A percentile compares a stretch with the other conserved stretches of the same genome.
phyloP scores from a whole-genome alignment of 64 coral and sea anemone species.

The Dendrophyllia cribrosa region DNA sequence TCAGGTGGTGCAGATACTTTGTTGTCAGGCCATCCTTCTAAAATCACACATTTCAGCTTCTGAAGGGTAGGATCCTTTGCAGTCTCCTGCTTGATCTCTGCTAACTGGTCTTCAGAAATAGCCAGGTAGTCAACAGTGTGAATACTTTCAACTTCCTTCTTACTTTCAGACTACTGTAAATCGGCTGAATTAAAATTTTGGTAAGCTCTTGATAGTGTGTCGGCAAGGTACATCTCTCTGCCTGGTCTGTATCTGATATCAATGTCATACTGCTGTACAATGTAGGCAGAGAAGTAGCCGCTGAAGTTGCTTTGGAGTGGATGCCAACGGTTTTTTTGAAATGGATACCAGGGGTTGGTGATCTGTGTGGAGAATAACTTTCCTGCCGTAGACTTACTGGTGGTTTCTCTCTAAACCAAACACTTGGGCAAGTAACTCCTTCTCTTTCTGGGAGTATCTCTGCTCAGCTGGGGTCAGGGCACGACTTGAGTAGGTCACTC shows the following conservation, averaged over 20 bases:
- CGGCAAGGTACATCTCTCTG: conserved; percentile 5
- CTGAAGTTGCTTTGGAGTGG: conserved; percentile 23
- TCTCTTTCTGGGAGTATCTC: conserved; percentile 42
- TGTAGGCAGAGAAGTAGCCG: conserved; percentile 19
- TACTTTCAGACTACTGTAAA: neutral
- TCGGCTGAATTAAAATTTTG: neutral
- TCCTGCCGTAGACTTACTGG: conserved; percentile 27
- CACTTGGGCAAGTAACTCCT: conserved; percentile 31
- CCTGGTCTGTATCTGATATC: conserved; percentile 35
- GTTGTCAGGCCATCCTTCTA: neutral
- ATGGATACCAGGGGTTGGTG: conserved; percentile 11
- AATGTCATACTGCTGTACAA: conserved; percentile 57
- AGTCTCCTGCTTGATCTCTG: no score
- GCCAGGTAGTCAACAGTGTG: neutral
- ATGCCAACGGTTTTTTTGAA: conserved; percentile 20
- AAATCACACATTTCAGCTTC: neutral
- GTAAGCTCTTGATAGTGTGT: conserved; percentile 34
- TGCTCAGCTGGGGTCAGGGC: no score
- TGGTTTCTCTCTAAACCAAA: conserved; percentile 46
- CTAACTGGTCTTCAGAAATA: conserved; percentile 11
- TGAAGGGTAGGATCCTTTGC: neutral
- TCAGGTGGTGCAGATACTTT: neutral
- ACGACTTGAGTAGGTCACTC: no score
- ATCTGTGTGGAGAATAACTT: conserved; percentile 44
- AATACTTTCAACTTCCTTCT: conserved; percentile 13